A percentile compares a stretch with the other conserved stretches of the same genome.
Evolutionary conservation across 2,797 vertebrate species (phyloP).

Genomic region (Arremon brunneinucha): DNA sequence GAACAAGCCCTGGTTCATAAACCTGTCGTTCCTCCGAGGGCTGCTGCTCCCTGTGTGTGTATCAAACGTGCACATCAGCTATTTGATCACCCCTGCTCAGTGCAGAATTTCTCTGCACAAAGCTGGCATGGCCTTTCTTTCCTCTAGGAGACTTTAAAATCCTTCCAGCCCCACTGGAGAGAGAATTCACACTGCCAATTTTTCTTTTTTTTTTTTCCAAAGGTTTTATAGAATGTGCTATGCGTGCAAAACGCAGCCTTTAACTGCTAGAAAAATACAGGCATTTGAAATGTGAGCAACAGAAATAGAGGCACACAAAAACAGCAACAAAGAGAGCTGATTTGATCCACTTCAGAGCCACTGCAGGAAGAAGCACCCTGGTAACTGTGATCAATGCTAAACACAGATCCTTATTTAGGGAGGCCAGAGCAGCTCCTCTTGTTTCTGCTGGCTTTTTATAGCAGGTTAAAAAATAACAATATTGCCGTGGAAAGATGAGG

Average conservation of each 20-base stretch:
- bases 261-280: conserved; percentile 67
- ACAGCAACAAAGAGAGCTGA: not conserved
- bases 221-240: conserved; percentile 68
- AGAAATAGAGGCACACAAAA: conserved; percentile 1
- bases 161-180: conserved; percentile 67
- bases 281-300: conserved; percentile 17
- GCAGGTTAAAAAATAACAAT: conserved; percentile 7
- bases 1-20: not conserved
- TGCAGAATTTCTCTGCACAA: not conserved
- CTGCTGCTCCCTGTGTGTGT: not conserved
- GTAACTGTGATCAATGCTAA: not conserved
- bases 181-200: conserved; percentile 49
- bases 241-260: conserved; percentile 61
- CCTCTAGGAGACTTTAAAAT: conserved; percentile 37
- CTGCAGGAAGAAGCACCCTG: not conserved
- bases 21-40: not conserved
- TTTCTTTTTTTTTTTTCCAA: not conserved
- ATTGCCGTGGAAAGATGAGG: not conserved
- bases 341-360: not conserved
- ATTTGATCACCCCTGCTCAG: not conserved
- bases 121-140: conserved; percentile 51
- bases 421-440: not conserved
- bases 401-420: not conserved
- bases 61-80: not conserved
- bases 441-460: not conserved